Conservation (phyloP, 2,113 vertebrate species). For the Ptychochromis oligacanthus region DNA sequence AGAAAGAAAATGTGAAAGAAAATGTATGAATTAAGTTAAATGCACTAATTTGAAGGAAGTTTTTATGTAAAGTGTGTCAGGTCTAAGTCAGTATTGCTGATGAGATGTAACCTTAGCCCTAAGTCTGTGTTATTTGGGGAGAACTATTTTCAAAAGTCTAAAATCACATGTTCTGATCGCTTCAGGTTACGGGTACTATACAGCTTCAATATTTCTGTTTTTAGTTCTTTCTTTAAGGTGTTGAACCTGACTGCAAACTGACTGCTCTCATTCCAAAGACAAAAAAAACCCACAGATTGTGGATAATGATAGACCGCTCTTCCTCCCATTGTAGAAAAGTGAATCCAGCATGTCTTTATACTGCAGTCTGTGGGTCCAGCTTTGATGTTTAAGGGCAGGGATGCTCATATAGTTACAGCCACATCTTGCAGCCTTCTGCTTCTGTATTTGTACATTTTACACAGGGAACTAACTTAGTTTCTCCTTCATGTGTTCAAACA, state of each 20-base stretch:
- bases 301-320: neutral
- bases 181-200: neutral
- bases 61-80: too few species aligned
- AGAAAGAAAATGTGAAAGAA: too few species aligned
- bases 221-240: neutral
- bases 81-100: too few species aligned
- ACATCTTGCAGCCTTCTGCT: neutral
- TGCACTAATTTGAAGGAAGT: too few species aligned
- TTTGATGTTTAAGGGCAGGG: neutral
- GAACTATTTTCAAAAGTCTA: too few species aligned
- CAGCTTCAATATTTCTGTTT: too few species aligned
- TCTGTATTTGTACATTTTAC: neutral
- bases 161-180: neutral
- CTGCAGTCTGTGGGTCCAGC: neutral
- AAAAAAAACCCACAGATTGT: neutral
- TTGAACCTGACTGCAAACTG: neutral
- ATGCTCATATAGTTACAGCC: neutral
- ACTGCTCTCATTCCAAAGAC: neutral
- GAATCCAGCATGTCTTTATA: neutral
- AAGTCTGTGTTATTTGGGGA: too few species aligned
- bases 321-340: neutral
- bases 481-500: neutral
- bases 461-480: accelerated
- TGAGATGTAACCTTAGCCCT: too few species aligned
- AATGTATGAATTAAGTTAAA: too few species aligned